A percentile compares a stretch with the other conserved stretches of the same genome.
Evolutionary conservation across 1,140 invertebrate genomes (phyloP).

Genomic region (Dendroctonus ponderosae): DNA sequence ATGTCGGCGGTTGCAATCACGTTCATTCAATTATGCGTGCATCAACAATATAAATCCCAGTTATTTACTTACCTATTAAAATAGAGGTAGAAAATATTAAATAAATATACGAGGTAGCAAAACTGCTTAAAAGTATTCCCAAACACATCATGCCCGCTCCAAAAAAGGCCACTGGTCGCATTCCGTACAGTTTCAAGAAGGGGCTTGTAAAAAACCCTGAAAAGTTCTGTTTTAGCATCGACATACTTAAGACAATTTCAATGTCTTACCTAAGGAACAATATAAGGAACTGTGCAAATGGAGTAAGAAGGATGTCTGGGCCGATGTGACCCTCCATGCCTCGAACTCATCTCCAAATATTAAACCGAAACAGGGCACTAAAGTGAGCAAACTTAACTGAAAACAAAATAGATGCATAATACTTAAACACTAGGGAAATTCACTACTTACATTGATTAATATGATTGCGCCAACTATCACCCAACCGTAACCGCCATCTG

Average conservation of each 20-base stretch:
- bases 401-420: neutral
- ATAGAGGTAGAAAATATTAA: constrained; percentile 45
- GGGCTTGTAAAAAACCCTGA: constrained; percentile 47
- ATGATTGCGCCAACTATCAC: constrained; percentile 63
- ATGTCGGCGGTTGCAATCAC: no score
- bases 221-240: constrained; percentile 11
- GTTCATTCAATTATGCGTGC: no score
- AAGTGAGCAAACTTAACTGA: constrained; percentile 39
- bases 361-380: constrained; percentile 46
- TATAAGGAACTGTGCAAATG: constrained; percentile 45
- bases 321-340: constrained; percentile 38
- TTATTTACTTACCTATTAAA: constrained; percentile 43
- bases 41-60: no score
- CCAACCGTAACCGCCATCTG: constrained; percentile 70
- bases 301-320: constrained; percentile 45
- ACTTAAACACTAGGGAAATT: constrained; percentile 6
- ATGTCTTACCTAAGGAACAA: constrained; percentile 39
- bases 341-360: constrained; percentile 43
- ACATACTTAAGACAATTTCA: constrained; percentile 7
- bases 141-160: constrained; percentile 41
- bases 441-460: constrained; percentile 59
- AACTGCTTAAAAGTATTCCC: constrained; percentile 44
- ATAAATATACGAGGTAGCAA: constrained; percentile 40
- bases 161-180: constrained; percentile 39
- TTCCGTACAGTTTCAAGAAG: constrained; percentile 45